A percentile compares a stretch with the other conserved stretches of the same genome.
These are phyloP conservation scores for Pseudochirops corinnae DNA, from an alignment of 2,797 vertebrate genomes.

Conservation along the genomic window DNA sequence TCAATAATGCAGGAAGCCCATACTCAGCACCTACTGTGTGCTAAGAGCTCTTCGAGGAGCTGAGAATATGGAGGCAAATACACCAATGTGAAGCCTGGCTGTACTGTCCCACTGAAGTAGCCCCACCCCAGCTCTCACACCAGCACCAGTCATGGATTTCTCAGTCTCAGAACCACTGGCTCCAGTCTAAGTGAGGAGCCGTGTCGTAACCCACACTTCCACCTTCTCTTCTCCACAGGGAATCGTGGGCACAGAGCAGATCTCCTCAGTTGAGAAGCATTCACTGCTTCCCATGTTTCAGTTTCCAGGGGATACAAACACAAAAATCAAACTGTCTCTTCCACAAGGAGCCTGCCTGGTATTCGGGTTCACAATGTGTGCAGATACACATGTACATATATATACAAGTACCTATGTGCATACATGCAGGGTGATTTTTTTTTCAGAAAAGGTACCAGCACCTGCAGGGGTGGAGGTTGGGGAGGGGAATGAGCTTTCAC, in stretches of 20 bases:
- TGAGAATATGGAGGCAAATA: background rate
- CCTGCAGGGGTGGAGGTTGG: too few relatives aligned
- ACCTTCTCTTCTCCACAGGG: background rate
- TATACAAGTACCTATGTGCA: background rate
- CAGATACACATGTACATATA: background rate
- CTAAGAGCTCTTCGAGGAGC: background rate
- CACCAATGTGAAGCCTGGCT: background rate
- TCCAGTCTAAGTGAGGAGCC: background rate
- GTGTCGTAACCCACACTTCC: background rate
- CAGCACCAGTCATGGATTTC: background rate
- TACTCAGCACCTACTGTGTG: background rate
- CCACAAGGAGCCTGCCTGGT: background rate
- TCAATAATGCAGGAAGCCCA: background rate
- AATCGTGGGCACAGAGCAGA: background rate
- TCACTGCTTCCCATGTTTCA: background rate
- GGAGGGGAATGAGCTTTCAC: background rate
- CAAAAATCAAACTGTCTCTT: background rate
- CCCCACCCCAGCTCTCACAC: background rate
- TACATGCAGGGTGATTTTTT: background rate
- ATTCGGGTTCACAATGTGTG: background rate
- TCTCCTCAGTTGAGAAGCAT: background rate
- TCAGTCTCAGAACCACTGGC: background rate
- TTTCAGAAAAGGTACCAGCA: background rate
- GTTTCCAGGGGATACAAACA: background rate
- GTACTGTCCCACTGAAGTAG: accelerated